Percentiles rank a stretch among this genome's conserved stretches.
Evolutionary conservation across 1,140 invertebrate species (phyloP).

Genomic region (Heliconius nattereri): DNA sequence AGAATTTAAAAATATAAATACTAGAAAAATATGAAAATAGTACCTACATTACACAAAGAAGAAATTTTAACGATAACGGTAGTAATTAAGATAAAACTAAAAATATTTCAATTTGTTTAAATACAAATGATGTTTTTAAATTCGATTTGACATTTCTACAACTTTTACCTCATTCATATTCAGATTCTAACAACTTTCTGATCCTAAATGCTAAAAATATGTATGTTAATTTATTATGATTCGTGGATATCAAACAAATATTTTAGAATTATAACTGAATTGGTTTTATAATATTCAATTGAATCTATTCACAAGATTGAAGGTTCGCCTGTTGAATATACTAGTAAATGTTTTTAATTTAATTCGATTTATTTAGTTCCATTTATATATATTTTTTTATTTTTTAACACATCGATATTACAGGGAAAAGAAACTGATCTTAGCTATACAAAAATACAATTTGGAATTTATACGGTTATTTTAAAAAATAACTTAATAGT

Average conservation of each 20-base stretch:
- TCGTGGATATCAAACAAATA: not conserved
- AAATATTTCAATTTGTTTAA: not conserved
- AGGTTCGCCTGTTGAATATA: not conserved
- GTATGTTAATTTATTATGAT: not conserved
- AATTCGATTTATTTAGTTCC: not conserved
- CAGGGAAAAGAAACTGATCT: too few relatives aligned
- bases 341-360: not conserved
- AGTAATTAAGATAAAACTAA: not conserved
- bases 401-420: too few relatives aligned
- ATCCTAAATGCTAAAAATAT: slow-evolving; percentile 13
- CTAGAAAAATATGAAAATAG: too few relatives aligned
- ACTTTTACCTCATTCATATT: slow-evolving; percentile 35
- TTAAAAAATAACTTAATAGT: too few relatives aligned
- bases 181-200: slow-evolving; percentile 31
- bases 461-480: too few relatives aligned
- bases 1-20: not conserved
- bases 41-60: not conserved
- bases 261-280: not conserved
- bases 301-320: not conserved
- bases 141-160: slow-evolving; percentile 15
- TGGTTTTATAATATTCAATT: not conserved
- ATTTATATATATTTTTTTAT: too few relatives aligned
- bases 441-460: too few relatives aligned
- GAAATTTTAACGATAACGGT: not conserved
- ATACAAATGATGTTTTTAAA: not conserved